These are phyloP conservation scores for Acheta domesticus DNA, from an alignment of 2,888 invertebrate genomes.

Conservation along the genomic window DNA sequence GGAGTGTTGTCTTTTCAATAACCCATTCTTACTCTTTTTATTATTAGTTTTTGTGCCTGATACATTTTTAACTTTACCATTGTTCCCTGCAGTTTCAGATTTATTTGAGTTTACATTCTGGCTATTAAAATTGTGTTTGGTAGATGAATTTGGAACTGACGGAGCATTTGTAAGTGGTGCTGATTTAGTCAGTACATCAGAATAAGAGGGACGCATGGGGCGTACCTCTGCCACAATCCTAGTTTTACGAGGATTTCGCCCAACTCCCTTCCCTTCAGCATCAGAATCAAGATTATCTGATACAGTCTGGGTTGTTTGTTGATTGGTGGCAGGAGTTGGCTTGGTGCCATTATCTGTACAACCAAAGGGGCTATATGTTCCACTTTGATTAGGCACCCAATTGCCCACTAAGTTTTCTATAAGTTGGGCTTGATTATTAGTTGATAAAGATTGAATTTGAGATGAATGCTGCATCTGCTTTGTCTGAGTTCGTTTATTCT, in stretches of 20 bases:
- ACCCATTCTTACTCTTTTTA: constrained; percentile 33
- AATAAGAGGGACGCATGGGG: constrained; percentile 82
- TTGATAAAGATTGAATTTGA: constrained; percentile 38
- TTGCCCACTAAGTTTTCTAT: constrained; percentile 70
- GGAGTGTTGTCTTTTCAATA: constrained; percentile 53
- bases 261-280: constrained; percentile 41
- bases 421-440: constrained; percentile 48
- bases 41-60: constrained; percentile 19
- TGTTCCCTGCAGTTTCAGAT: constrained; percentile 42
- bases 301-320: constrained; percentile 34
- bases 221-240: constrained; percentile 52
- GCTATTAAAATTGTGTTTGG: constrained; percentile 39
- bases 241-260: constrained; percentile 30
- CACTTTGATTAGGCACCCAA: constrained; percentile 67
- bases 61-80: constrained; percentile 19
- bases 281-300: constrained; percentile 24
- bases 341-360: constrained; percentile 55
- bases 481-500: constrained; percentile 18
- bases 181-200: constrained; percentile 74
- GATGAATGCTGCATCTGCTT: constrained; percentile 18
- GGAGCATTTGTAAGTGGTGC: constrained; percentile 44
- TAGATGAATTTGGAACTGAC: constrained; percentile 42
- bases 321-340: constrained; percentile 28
- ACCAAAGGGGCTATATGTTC: constrained; percentile 72
- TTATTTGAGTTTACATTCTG: constrained; percentile 42